phyloP scores from a whole-genome alignment of 2,888 invertebrate genomes.

The Caenorhabditis drosophilae region DNA sequence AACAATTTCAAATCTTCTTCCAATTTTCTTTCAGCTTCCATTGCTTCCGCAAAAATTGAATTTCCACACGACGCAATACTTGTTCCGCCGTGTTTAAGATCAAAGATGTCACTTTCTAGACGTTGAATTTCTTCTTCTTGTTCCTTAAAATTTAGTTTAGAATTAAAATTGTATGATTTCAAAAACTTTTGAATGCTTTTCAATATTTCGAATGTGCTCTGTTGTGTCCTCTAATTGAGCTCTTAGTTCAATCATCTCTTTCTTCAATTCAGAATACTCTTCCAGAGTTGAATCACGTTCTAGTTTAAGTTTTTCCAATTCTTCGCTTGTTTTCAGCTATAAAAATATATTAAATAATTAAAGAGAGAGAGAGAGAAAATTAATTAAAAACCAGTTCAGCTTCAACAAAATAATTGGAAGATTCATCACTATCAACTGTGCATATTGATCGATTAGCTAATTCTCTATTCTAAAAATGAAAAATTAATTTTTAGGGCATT shows the following conservation, averaged over 20 bases:
- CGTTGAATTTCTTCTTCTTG: slow-evolving; percentile 16
- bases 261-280: slow-evolving; percentile 13
- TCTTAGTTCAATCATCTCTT: slow-evolving; percentile 8
- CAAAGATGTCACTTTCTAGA: slow-evolving; percentile 27
- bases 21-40: slow-evolving; percentile 28
- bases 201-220: slow-evolving; percentile 13
- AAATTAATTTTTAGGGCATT: background rate
- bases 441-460: slow-evolving; percentile 11
- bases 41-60: slow-evolving; percentile 30
- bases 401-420: slow-evolving; percentile 11
- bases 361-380: too few relatives aligned
- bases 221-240: slow-evolving; percentile 14
- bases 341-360: too few relatives aligned
- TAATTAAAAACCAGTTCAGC: too few relatives aligned
- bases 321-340: slow-evolving; percentile 21
- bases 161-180: too few relatives aligned
- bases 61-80: slow-evolving; percentile 8
- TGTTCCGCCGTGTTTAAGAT: slow-evolving; percentile 12
- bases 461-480: slow-evolving; percentile 17
- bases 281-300: slow-evolving; percentile 4
- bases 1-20: slow-evolving; percentile 15
- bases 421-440: slow-evolving; percentile 4
- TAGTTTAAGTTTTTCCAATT: slow-evolving; percentile 15
- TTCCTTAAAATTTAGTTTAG: too few relatives aligned
- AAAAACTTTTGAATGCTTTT: slow-evolving; percentile 19